These are phyloP conservation scores for Colletes gigas DNA, from an alignment of 1,140 invertebrate species.

Conservation along the genomic window DNA sequence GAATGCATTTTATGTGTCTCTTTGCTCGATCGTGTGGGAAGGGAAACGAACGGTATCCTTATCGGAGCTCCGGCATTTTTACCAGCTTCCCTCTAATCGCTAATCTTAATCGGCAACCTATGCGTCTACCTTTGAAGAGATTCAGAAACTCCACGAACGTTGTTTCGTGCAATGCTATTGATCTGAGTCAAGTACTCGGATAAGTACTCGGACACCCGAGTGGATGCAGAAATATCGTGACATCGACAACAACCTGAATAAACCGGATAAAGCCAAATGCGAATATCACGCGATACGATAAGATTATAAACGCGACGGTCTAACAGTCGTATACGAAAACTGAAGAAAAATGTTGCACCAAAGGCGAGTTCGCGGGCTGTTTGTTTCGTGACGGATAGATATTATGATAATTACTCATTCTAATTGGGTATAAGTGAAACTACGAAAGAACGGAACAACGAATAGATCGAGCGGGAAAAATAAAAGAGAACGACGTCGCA, in stretches of 20 bases:
- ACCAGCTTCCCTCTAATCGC: constrained; percentile 29
- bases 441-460: background rate
- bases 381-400: too few relatives aligned
- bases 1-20: constrained; percentile 50
- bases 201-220: too few relatives aligned
- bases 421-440: background rate
- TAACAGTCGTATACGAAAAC: too few relatives aligned
- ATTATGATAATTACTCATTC: background rate
- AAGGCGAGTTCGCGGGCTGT: too few relatives aligned
- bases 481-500: constrained; percentile 13
- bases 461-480: background rate
- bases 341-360: too few relatives aligned
- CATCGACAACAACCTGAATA: constrained; percentile 4
- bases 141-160: background rate
- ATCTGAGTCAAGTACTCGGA: constrained; percentile 1
- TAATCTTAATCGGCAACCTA: constrained; percentile 36
- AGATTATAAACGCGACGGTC: background rate
- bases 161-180: background rate
- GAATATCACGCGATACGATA: background rate
- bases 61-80: constrained; percentile 28
- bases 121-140: background rate
- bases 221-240: too few relatives aligned
- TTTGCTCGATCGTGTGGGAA: constrained; percentile 11
- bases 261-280: background rate
- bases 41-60: constrained; percentile 42